Base-by-base conservation (phyloP, 2,888 invertebrate species). In the Ceraclea dissimilis region DNA sequence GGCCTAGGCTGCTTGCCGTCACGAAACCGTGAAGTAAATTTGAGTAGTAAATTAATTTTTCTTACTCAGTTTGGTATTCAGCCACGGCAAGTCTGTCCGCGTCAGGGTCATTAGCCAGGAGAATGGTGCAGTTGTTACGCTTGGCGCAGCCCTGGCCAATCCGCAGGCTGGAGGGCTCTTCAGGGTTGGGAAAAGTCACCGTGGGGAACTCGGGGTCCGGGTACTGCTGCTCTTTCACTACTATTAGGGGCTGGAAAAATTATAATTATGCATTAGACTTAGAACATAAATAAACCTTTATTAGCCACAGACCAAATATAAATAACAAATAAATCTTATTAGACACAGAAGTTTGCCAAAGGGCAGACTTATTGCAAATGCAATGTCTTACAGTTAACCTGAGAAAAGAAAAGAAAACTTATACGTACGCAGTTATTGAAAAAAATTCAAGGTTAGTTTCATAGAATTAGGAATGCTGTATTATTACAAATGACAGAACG, bases 131-230 rank as follows among this genome's bases (percentile, higher is more conserved):
- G 0, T 78, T 79, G 61, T 81, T 78, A 51, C 76, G 69, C 65
- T 90, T 83, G 0, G 98, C 98, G 11, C 91, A 85, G 67, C 79
- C 72, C 62, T 90, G 83, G 43, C 93, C 84, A 43, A 93, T 73
- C 64, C 84, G 79, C 62, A 94, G 68, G 19, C 92, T 87, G 63
- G 88, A 84, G 66, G 84, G 82, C 75, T 99, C 99, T 69, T 99
- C 99, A 0, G 99, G 99, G 76, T 99, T 99, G 0, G 99, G 99
- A 75, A 94, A 97, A 67, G 84, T 85, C 1, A 99, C 97, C 0
- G 99, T 99, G 0, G 97, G 86, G 73, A 99, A 99, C 56, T 98
- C 94, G 0, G 98, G 97, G 77, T 99, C 85, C 0, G 98, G 92
- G 54, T 90, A 80, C 63, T 86, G 85, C 74, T 99, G 92, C 64